Percentiles rank a stretch among this genome's conserved stretches.
Conservation (phyloP, 2,888 invertebrate species). For the Drosophila aldrichi region DNA sequence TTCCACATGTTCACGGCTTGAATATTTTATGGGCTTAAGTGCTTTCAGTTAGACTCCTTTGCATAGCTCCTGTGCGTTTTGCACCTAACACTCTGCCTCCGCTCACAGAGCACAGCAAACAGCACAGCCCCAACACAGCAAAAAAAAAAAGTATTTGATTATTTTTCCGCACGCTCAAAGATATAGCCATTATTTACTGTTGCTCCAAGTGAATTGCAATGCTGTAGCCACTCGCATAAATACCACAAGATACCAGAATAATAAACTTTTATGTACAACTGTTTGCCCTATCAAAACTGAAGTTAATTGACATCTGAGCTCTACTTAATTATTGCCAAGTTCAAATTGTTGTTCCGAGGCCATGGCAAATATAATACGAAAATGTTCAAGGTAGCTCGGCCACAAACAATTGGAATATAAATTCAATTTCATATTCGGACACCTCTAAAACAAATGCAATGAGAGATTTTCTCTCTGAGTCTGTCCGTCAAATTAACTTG, state of each 20-base stretch:
- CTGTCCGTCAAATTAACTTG: neutral
- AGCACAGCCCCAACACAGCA: conserved; percentile 35
- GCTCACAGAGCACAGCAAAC: conserved; percentile 30
- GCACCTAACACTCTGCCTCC: conserved; percentile 51
- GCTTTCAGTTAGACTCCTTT: conserved; percentile 72
- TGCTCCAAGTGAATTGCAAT: conserved; percentile 39
- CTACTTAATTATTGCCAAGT: conserved; percentile 10
- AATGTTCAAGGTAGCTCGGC: neutral
- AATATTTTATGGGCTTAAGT: conserved; percentile 81
- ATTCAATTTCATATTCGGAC: conserved; percentile 6
- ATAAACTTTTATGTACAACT: conserved; percentile 12
- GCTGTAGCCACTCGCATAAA: conserved; percentile 23
- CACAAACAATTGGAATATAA: neutral
- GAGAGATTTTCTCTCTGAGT: neutral
- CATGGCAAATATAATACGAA: neutral
- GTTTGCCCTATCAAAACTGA: conserved; percentile 17
- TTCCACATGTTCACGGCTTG: conserved; percentile 77
- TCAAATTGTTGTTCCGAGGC: conserved; percentile 11
- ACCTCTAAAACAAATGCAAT: neutral
- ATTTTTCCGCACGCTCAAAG: conserved; percentile 35
- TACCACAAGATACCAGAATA: conserved; percentile 13
- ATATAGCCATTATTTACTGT: conserved; percentile 48
- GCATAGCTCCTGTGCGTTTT: conserved; percentile 58
- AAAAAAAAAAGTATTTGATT: conserved; percentile 77
- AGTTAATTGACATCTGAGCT: conserved; percentile 25